Conservation (phyloP, 2,797 vertebrate genomes). For the Sebastes umbrosus region DNA sequence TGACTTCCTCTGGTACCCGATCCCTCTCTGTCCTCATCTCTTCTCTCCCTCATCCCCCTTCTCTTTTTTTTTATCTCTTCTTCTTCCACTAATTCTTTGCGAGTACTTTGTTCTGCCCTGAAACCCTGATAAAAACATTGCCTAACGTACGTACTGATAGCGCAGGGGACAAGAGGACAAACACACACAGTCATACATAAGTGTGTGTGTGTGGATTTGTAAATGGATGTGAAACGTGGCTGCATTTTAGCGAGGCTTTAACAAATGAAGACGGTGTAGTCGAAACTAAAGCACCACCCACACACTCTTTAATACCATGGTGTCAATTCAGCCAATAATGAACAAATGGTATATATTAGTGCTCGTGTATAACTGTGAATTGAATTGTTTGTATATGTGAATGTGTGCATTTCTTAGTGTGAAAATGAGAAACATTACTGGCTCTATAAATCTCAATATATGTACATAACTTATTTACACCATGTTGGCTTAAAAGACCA, state of each 20-base stretch:
- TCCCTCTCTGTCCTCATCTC: slow-evolving; percentile 30
- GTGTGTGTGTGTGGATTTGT: slow-evolving; percentile 8
- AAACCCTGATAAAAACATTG: slow-evolving; percentile 37
- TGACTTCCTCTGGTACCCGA: slow-evolving; percentile 16
- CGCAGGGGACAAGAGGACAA: slow-evolving; percentile 22
- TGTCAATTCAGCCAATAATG: slow-evolving; percentile 29
- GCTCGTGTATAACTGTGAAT: background rate
- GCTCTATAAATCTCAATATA: background rate
- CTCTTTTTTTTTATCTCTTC: slow-evolving; percentile 13
- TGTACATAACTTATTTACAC: background rate
- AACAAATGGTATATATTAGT: slow-evolving; percentile 1
- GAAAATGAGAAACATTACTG: background rate
- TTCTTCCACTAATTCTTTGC: slow-evolving; percentile 33
- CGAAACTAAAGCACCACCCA: slow-evolving; percentile 11
- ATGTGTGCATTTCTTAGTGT: background rate
- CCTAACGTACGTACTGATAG: slow-evolving; percentile 7
- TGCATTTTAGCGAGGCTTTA: slow-evolving; percentile 16
- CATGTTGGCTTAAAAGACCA: background rate
- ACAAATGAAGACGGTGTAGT: slow-evolving; percentile 16
- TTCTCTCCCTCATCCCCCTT: slow-evolving; percentile 17
- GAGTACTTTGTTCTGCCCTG: slow-evolving; percentile 23
- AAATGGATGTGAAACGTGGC: slow-evolving; percentile 25
- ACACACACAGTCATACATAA: background rate
- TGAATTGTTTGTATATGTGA: background rate
- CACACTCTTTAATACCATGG: slow-evolving; percentile 2